Base-by-base conservation (phyloP, 2,797 vertebrate genomes). In the Coreius guichenoti region DNA sequence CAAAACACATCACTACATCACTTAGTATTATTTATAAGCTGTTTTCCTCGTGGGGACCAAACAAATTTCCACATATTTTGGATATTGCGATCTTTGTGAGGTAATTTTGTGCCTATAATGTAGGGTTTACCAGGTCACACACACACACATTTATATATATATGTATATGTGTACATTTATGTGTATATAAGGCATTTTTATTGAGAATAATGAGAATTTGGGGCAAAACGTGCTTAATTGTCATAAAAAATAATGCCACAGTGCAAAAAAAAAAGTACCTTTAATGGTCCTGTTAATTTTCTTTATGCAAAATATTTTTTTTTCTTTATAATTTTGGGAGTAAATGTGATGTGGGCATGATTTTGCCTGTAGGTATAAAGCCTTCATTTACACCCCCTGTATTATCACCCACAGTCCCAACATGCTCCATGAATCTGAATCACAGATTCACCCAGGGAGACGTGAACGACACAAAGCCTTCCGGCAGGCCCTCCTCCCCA, bases 341-440 rank as follows among this genome's bases (percentile, higher is more conserved):
- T 16, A 45, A 31, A 56, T 45, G 3, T 70, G 54, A 63, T 13
- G 12, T 23, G 17, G 51, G 36, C 16, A 1, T 45, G 36, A 23
- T 61, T 70, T 61, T 5, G 39, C 36, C 76, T 49, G n/a, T 61
- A 54, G 81, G 36, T 72, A 61, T 36, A 17, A 72, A 23, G 49
- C 61, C n/a, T 36, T 85, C 8, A 14, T n/a, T 49, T 36, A 36
- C 47, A 36, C n/a, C 31, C 72, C 68, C 83, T 36, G 43, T 63
- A 39, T 68, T 68, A 39, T 45, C 13, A 78, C 11, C 61, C 16
- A 72, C 45, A 45, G 31, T n/a, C 77, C 70, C 69, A 80, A 33
- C 69, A 51, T 51, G 78, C 23, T 56, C 58, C 26, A 36, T 84
- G 74, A 84, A 84, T 84, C 67, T 73, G 75, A 80, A 51, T 87